Conservation (phyloP, 2,888 invertebrate genomes). For the Drosophila infuscata region DNA sequence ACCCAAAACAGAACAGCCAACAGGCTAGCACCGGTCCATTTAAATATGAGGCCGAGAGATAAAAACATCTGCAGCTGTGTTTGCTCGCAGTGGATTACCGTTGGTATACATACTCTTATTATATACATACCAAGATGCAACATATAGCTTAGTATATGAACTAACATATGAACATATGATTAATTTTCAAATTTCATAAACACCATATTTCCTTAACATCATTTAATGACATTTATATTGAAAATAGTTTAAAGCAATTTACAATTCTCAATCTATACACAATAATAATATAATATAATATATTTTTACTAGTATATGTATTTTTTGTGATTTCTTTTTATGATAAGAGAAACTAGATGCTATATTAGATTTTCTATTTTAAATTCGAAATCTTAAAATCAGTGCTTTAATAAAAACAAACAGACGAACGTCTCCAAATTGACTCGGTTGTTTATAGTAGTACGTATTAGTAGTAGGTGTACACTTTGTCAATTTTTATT, state of each 20-base stretch:
- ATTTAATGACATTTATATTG: not conserved
- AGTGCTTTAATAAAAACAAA: not conserved
- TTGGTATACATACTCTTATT: constrained; percentile 13
- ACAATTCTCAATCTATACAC: not conserved
- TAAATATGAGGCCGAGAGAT: constrained; percentile 67
- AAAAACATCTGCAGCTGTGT: constrained; percentile 75
- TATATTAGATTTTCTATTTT: not conserved
- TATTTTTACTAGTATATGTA: not conserved
- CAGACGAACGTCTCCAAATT: not conserved
- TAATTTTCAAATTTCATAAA: not conserved
- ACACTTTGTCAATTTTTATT: not conserved
- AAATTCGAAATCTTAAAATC: not conserved
- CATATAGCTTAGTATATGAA: constrained; percentile 5
- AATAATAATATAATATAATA: not conserved
- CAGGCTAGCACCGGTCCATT: constrained; percentile 65
- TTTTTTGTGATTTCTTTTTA: too few relatives aligned
- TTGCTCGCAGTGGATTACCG: constrained; percentile 64
- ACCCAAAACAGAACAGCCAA: constrained; percentile 66
- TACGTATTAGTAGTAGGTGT: not conserved
- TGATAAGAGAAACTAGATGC: not conserved
- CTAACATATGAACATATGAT: not conserved
- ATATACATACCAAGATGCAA: constrained; percentile 3
- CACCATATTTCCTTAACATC: not conserved
- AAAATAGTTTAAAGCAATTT: not conserved
- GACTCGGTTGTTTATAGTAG: too few relatives aligned